Base-by-base conservation (phyloP, 64 coral and sea anemone genomes). In the Platygyra sinensis region DNA sequence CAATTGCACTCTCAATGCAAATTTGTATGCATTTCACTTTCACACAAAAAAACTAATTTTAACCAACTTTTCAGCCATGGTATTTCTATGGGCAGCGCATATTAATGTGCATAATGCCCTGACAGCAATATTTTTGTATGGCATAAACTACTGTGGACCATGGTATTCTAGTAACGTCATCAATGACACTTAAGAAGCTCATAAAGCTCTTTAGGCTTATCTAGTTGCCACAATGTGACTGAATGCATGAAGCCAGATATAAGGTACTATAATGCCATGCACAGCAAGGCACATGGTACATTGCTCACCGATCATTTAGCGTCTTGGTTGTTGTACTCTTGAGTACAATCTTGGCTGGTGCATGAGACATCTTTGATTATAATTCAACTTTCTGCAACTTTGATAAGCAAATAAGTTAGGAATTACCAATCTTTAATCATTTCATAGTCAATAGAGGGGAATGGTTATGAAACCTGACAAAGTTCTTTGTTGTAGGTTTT, bases 291-390 rank as follows among this genome's bases (percentile, higher is more conserved):
- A 72, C 81, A 85, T 27, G 60, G 38, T 64, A 28, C 36, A 85
- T 85, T 85, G 84, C 95, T 96, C 95, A 97, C 95, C 95, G 95
- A 87, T 97, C 95, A 97, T 97, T 97, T 28, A 97, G 84, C 39
- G 95, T 94, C 88, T 97, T 93, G 88, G 89, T 75, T 5, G 95
- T 97, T 2, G 95, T 97, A 42, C 95, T 94, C 88, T 97, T 96
- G 50, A 96, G 76, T 50, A 96, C 92, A 19, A 96, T 96, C 76
- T 96, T 96, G 65, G 91, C 92, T 73, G 95, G 95, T 17, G 79
- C 24, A 20, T 76, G 54, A 72, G 88, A 91, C 88, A 67, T 96
- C 67, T 22, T 78, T 46, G 42, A 46, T 46, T 46, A 46, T 32
- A 52, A 27, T 80, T 80, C 67, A 75, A 69, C 55, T 84, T 62